Evolutionary conservation across 2,888 invertebrate species (phyloP).

Genomic region (Sisyra nigra): DNA sequence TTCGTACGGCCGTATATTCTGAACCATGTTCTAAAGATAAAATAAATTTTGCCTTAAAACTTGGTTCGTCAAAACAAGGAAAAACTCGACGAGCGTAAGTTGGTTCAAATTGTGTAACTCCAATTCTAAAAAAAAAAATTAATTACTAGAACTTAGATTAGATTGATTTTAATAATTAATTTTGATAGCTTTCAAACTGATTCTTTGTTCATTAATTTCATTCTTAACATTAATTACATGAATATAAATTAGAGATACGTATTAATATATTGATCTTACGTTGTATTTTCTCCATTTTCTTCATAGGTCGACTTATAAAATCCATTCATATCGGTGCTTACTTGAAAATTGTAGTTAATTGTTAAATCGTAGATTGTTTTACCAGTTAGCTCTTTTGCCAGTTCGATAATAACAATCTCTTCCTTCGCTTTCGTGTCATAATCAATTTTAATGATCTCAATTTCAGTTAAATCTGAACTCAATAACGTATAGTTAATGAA

Average conservation of each 20-base stretch:
- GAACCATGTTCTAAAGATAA: constrained; percentile 24
- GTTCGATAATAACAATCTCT: neutral
- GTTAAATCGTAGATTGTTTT: constrained; percentile 16
- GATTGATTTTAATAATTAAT: too few species aligned
- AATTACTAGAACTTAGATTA: too few species aligned
- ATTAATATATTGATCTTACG: too few species aligned
- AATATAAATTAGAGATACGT: too few species aligned
- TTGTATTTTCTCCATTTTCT: constrained; percentile 15
- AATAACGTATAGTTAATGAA: constrained; percentile 8
- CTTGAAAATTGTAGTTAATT: constrained; percentile 16
- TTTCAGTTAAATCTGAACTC: constrained; percentile 19
- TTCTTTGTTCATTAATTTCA: too few species aligned
- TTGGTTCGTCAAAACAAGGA: constrained; percentile 61
- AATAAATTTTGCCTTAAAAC: constrained; percentile 24
- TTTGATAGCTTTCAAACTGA: too few species aligned
- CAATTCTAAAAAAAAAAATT: too few species aligned
- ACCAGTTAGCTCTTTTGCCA: neutral
- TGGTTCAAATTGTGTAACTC: constrained; percentile 47
- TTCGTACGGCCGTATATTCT: too few species aligned
- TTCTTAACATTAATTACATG: too few species aligned
- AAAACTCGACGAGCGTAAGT: constrained; percentile 53
- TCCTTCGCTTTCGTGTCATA: constrained; percentile 16
- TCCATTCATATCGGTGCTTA: constrained; percentile 28
- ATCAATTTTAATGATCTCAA: constrained; percentile 25
- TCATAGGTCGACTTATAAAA: constrained; percentile 33